These are phyloP conservation scores for Arctopsyche grandis DNA, from an alignment of 1,140 invertebrate species.

Conservation along the genomic window DNA sequence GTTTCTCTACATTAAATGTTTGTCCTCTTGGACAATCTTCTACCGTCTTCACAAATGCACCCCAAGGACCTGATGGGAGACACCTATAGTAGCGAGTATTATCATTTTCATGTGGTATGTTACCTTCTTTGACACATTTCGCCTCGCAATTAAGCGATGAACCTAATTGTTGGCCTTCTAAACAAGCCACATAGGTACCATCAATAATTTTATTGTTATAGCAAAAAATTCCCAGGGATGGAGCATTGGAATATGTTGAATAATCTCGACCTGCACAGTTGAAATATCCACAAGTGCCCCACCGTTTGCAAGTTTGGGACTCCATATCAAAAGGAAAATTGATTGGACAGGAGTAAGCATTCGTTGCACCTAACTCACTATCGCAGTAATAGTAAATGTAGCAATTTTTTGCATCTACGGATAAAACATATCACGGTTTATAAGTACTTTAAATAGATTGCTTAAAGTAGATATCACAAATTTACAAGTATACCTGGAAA, in stretches of 20 bases:
- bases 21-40: not conserved
- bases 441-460: no score
- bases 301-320: not conserved
- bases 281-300: not conserved
- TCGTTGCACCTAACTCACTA: not conserved
- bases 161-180: not conserved
- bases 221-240: not conserved
- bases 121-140: not conserved
- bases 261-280: not conserved
- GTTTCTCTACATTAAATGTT: not conserved
- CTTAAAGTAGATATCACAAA: not conserved
- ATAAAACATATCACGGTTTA: not conserved
- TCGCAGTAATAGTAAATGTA: conserved; percentile 23
- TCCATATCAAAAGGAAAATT: conserved; percentile 25
- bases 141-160: not conserved
- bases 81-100: conserved; percentile 1
- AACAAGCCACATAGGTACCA: not conserved
- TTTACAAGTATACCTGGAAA: conserved; percentile 8
- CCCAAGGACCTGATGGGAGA: conserved; percentile 12
- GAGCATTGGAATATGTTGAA: not conserved
- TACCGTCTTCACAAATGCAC: not conserved
- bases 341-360: conserved; percentile 2
- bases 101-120: conserved; percentile 27
- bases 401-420: not conserved
- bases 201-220: not conserved